phyloP scores from a whole-genome alignment of 2,888 invertebrate genomes.

The Sisyra nigra region DNA sequence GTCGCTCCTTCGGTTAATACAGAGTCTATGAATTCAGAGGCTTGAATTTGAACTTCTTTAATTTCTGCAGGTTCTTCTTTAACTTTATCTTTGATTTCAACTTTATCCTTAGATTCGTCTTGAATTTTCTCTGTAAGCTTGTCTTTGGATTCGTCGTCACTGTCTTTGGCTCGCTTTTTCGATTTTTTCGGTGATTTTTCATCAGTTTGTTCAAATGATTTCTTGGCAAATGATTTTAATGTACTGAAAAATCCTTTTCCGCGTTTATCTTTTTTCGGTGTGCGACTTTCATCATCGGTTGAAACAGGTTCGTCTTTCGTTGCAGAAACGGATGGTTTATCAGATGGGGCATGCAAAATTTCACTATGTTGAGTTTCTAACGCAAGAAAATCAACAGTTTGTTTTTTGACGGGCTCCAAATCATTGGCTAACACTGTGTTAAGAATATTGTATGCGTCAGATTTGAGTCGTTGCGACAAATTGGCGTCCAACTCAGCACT shows the following conservation, averaged over 20 bases:
- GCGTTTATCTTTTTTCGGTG: constrained; percentile 21
- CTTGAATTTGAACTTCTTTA: constrained; percentile 5
- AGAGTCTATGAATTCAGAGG: constrained; percentile 1
- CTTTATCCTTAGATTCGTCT: constrained; percentile 9
- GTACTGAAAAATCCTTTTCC: constrained; percentile 25
- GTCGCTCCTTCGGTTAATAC: constrained; percentile 1
- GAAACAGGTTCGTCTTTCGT: constrained; percentile 7
- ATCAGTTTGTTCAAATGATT: constrained; percentile 25
- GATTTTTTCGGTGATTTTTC: constrained; percentile 18
- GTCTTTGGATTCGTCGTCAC: neutral
- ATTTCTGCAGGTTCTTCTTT: constrained; percentile 12
- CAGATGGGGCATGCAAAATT: neutral
- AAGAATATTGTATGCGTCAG: constrained; percentile 12
- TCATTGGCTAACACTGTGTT: constrained; percentile 14
- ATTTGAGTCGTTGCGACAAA: constrained; percentile 18
- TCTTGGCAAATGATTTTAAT: constrained; percentile 24
- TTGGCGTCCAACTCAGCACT: neutral
- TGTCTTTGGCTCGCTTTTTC: constrained; percentile 13
- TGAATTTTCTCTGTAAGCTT: neutral
- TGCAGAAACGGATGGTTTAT: neutral
- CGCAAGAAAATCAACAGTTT: constrained; percentile 25
- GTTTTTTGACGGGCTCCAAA: constrained; percentile 14
- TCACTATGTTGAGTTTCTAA: constrained; percentile 18
- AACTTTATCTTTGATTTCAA: constrained; percentile 13
- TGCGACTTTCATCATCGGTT: constrained; percentile 6